Evolutionary conservation across 1,140 invertebrate species (phyloP).

Genomic region (Megalopta genalis): DNA sequence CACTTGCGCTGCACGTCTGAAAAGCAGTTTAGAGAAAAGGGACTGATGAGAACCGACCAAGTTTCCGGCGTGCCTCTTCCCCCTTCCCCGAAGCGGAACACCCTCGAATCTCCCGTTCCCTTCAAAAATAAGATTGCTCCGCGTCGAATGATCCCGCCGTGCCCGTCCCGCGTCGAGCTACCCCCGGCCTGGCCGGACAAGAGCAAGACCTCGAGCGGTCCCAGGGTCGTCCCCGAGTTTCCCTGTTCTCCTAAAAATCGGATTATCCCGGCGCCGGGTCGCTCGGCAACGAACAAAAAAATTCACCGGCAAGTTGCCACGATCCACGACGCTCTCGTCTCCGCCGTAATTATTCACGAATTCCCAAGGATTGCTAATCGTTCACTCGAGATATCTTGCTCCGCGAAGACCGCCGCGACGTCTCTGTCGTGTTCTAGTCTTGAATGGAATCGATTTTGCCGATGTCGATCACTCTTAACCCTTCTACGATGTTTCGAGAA

Average conservation of each 20-base stretch:
- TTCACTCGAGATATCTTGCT: too few species aligned
- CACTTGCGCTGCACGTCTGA: conserved; percentile 77
- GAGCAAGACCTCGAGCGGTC: too few species aligned
- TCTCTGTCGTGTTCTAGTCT: too few species aligned
- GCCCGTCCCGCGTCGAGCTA: not conserved
- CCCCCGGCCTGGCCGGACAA: too few species aligned
- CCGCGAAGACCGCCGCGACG: too few species aligned
- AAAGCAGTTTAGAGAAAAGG: conserved; percentile 61
- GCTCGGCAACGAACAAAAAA: not conserved
- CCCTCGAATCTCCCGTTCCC: not conserved
- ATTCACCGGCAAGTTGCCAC: not conserved
- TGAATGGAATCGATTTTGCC: too few species aligned
- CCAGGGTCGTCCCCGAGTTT: not conserved
- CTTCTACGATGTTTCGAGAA: too few species aligned
- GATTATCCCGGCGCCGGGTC: conserved; percentile 14
- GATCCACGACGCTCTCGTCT: too few species aligned
- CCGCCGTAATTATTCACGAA: too few species aligned
- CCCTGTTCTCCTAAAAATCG: conserved; percentile 21
- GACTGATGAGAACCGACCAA: conserved; percentile 55
- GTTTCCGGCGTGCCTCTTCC: not conserved
- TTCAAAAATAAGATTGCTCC: conserved; percentile 30
- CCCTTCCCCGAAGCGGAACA: not conserved
- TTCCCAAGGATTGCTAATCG: too few species aligned
- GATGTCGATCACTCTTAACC: too few species aligned
- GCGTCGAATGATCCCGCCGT: not conserved